Base-by-base conservation (phyloP, 2,113 vertebrate species). In the Oxyruncus cristatus region DNA sequence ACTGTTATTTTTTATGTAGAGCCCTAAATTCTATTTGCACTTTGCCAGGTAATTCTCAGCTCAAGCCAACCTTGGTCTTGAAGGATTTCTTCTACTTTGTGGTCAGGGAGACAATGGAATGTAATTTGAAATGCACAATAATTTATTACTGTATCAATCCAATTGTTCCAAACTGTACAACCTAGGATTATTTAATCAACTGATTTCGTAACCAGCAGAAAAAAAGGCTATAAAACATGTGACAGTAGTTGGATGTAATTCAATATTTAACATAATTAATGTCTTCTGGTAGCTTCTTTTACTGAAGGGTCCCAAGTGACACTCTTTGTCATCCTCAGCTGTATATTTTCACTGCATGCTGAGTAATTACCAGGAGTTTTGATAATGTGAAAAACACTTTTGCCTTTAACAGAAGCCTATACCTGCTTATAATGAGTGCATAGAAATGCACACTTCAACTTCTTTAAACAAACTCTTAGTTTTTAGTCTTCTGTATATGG, bases 21-120 rank as follows among this genome's bases (percentile, higher is more conserved):
- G 79, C 66, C 89, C 96, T 97, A 96, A 97, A 98, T 97, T 97
- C 94, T 92, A 95, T 97, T 98, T 98, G 96, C 96, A 97, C 95
- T 95, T 96, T 95, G 93, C 94, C 90, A 98, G 95, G 93, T 97
- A 98, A 97, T 98, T 98, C 97, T 98, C 96, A 95, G 79, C 62
- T 97, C 93, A 98, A 98, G 97, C 87, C 90, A 98, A 35, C 65
- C 83, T 96, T 95, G 81, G 82, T 73, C 89, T 97, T 96, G 86
- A 97, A 93, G 77, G 62, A 97, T 98, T 98, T 97, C 97, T 98
- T 98, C 96, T 97, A 96, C 95, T 97, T 96, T 97, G 88, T 96
- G 95, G 80, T 92, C 95, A 96, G 75, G 77, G 55, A 98, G 91
- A 98, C 94, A 97, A 93, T 76, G 93, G 56, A 94, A 92, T 93